Base-by-base conservation (phyloP, 2,113 vertebrate species). In the Xiphophorus couchianus region DNA sequence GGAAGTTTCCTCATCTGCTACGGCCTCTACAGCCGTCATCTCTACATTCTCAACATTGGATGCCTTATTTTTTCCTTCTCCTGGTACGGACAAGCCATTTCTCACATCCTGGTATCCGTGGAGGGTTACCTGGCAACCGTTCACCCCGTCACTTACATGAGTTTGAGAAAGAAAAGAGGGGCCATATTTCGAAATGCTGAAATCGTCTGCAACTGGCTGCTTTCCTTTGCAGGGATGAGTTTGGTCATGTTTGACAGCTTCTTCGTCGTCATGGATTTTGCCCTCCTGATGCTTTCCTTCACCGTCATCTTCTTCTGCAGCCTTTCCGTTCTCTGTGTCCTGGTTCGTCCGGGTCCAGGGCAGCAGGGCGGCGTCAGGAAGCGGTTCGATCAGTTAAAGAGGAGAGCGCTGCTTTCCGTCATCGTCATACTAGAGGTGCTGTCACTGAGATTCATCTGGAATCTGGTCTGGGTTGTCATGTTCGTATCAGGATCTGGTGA, bases 91-190 rank as follows among this genome's bases (percentile, higher is more conserved):
- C 33, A 39, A 27, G 33, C 64, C 2, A 4, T 39, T 7, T 66
- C 64, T 13, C 64, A 66, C 64, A 66, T 77, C 33, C 25, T 66
- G 11, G 73, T 70, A n/a, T 82, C 74, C 14, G 7, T 71, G 11
- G 69, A 71, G 33, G 14, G 58, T 9, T 71, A 71, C 58, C 33
- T 71, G 69, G 69, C 69, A 6, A 60, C 58, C 4, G 33, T 71
- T 22, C 69, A 71, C 33, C 69, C 69, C n/a, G 28, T 71, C 54
- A 39, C 31, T 27, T 71, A 71, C 48, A 25, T 61, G 35, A 19
- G 54, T 39, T 27, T 71, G n/a, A 62, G 35, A 33, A 39, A 28
- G 5, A 25, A 39, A 12, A 71, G 12, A 71, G 58, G 69, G 9
- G 11, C 13, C 11, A 17, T 33, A 22, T 19, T 62, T 15, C 37